Base-by-base conservation (phyloP, 1,140 invertebrate genomes). In the Drosophila parvula region DNA sequence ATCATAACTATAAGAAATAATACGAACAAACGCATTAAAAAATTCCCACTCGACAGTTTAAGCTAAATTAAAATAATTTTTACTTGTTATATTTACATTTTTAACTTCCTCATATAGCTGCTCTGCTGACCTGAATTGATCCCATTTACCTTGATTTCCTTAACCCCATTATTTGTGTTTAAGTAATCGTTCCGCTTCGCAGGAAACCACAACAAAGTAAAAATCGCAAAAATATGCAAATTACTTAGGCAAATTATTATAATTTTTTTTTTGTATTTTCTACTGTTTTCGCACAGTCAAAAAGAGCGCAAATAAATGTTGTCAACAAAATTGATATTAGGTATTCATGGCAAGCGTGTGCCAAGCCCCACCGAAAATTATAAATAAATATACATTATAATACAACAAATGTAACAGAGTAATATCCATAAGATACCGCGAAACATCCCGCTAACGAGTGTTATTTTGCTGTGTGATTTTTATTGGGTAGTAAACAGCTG, bases 401-500 rank as follows among this genome's bases (percentile, higher is more conserved):
- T 48, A 57, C 27, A 1, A 36, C 40, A 71, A 71, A 40, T 69
- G 65, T 51, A 68, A 65, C 69, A 38, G 27, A 36, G 34, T 18
- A 9, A 48, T 30, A 27, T 28, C 45, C 36, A 62, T 40, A 53
- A 55, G 34, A 41, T 53, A 53, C 40, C 16, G 14, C 11, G 27
- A 45, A 18, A 44, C 51, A 55, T 6, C 14, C 50, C 45, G 78
- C 43, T 81, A 76, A 77, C 48, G 64, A 74, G 57, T 58, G 76
- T 55, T 53, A 41, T 48, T 79, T 77, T 41, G 28, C 9, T 53
- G 50, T 56, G 32, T 50, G 43, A 44, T 27, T 79, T 75, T 75
- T 75, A 74, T 70, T 76, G 56, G 47, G 50, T 18, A 34, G 61
- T 53, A 63, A 80, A 75, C 74, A 77, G 74, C 64, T 77, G 74